phyloP scores from a whole-genome alignment of 2,113 vertebrate species.

The Hydropotes inermis region DNA sequence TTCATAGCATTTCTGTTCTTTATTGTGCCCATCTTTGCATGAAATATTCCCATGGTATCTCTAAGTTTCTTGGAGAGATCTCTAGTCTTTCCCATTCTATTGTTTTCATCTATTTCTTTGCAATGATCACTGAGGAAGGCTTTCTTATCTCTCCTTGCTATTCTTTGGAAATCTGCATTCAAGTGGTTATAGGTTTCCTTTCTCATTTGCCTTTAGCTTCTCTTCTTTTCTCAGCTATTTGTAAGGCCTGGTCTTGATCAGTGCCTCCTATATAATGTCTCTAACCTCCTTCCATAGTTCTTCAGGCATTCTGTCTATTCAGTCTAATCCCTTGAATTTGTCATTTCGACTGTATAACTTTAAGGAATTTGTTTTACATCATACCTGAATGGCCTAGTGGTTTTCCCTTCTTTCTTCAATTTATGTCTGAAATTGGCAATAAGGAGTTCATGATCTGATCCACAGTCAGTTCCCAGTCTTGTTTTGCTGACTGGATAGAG shows the following conservation, averaged over 20 bases:
- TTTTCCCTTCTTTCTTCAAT: not conserved
- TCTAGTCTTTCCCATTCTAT: too few species aligned
- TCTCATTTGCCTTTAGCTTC: not conserved
- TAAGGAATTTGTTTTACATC: not conserved
- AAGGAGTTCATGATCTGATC: not conserved
- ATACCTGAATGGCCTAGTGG: not conserved
- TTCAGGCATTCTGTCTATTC: not conserved
- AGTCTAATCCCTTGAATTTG: not conserved
- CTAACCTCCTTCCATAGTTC: rapidly evolving
- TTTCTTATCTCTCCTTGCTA: too few species aligned
- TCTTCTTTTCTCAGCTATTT: not conserved
- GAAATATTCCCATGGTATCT: too few species aligned
- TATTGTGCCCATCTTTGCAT: too few species aligned
- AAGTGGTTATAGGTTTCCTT: not conserved
- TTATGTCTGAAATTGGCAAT: not conserved
- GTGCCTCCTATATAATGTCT: not conserved
- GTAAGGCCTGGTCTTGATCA: not conserved
- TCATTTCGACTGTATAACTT: not conserved
- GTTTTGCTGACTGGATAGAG: not conserved
- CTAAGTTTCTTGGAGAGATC: too few species aligned
- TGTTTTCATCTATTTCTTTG: too few species aligned
- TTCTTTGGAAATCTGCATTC: not conserved
- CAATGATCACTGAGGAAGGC: too few species aligned
- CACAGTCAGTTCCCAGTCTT: not conserved
- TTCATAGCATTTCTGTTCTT: too few species aligned